These are phyloP conservation scores for Paragorgia papillata DNA, from an alignment of 92 coral and sea anemone species.

Conservation along the genomic window DNA sequence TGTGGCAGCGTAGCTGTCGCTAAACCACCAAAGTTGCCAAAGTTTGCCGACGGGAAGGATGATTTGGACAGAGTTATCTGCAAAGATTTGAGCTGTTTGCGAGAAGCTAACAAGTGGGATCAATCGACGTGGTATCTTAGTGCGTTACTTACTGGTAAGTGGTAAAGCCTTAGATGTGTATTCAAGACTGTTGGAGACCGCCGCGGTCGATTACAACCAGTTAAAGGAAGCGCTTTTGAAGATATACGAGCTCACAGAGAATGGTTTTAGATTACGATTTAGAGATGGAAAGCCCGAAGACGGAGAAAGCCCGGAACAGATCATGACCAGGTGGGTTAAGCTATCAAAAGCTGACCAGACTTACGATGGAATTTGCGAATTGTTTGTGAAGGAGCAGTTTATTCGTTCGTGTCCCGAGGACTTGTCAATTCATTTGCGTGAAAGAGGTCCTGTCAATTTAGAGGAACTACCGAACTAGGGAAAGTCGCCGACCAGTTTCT, in stretches of 20 bases:
- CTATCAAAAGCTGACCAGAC: slow-evolving; percentile 48
- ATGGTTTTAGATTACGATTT: slow-evolving; percentile 36
- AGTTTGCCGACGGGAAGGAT: slow-evolving; percentile 49
- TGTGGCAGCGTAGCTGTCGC: slow-evolving; percentile 4
- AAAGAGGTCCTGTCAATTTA: slow-evolving; percentile 42
- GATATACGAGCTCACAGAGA: slow-evolving; percentile 36
- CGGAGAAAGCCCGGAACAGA: slow-evolving; percentile 42
- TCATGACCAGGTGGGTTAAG: slow-evolving; percentile 55
- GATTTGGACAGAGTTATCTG: slow-evolving; percentile 48
- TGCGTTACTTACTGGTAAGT: slow-evolving; percentile 10
- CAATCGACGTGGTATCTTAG: slow-evolving; percentile 23
- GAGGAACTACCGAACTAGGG: slow-evolving; percentile 9
- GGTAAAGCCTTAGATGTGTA: slow-evolving; percentile 33
- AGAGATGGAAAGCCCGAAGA: slow-evolving; percentile 36
- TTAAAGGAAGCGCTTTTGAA: slow-evolving; percentile 37
- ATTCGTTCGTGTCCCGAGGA: slow-evolving; percentile 52
- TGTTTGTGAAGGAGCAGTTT: slow-evolving; percentile 61
- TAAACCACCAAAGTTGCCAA: slow-evolving; percentile 58
- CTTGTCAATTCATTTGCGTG: slow-evolving; percentile 46
- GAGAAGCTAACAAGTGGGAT: slow-evolving; percentile 45
- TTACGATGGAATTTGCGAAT: slow-evolving; percentile 42
- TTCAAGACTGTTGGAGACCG: slow-evolving; percentile 44
- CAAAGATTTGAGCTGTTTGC: slow-evolving; percentile 61
- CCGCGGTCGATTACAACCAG: slow-evolving; percentile 28
- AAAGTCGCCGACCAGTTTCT: slow-evolving; percentile 46